These are phyloP conservation scores for Eospalax fontanierii DNA, from an alignment of 2,797 vertebrate genomes.

Conservation along the genomic window DNA sequence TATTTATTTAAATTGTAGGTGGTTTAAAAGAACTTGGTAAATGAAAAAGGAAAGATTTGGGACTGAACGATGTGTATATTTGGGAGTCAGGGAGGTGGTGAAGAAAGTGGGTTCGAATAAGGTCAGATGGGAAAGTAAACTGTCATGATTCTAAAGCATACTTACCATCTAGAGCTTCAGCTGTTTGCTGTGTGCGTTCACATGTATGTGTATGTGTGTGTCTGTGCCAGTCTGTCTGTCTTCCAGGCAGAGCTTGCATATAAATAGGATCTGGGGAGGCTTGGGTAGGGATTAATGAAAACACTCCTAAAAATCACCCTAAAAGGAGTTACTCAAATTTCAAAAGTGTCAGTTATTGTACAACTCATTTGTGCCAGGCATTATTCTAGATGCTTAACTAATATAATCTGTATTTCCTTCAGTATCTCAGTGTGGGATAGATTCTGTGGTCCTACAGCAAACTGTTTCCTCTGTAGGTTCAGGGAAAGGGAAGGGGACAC, in stretches of 20 bases:
- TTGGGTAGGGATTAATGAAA: not conserved
- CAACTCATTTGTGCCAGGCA: not conserved
- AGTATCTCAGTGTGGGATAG: not conserved
- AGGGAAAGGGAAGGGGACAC: not conserved
- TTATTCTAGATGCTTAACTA: not conserved
- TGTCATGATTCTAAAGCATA: constrained; percentile 83
- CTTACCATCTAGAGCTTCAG: constrained; percentile 82
- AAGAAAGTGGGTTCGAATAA: constrained; percentile 73
- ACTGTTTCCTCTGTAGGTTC: not conserved
- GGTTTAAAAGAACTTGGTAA: constrained; percentile 93
- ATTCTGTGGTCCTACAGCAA: not conserved
- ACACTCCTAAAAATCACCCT: not conserved
- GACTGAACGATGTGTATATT: constrained; percentile 75
- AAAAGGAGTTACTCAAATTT: not conserved
- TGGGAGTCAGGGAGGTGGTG: constrained; percentile 55
- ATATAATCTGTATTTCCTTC: not conserved
- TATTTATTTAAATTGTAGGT: constrained; percentile 96
- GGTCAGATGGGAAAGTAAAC: constrained; percentile 86
- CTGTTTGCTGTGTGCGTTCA: not conserved
- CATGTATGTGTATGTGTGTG: not conserved
- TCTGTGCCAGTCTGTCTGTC: not conserved
- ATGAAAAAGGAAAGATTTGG: constrained; percentile 89
- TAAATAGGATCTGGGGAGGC: not conserved
- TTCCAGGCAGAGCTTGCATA: not conserved
- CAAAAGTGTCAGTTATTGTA: not conserved